Base-by-base conservation (phyloP, 1,140 invertebrate species). In the Ceratina calcarata region DNA sequence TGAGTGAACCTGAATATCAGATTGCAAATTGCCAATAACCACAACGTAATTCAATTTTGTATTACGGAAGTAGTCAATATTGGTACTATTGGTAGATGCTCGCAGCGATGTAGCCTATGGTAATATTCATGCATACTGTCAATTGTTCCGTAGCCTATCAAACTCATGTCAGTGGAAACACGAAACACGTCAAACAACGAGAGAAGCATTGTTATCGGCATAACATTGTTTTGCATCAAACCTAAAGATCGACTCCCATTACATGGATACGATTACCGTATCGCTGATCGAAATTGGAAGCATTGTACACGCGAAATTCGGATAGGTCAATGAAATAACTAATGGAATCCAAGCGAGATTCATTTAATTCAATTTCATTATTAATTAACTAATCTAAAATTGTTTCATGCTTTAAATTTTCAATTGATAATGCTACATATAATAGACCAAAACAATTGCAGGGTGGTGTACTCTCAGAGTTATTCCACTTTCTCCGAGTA, bases 111-210 rank as follows among this genome's bases (percentile, higher is more conserved):
- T 15, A 15, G 22, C 45, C 16, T 55, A 37, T 68, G 58, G 73
- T 37, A 76, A 68, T 55, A 58, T 76, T 67, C 73, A 58, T 76
- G 32, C 64, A 20, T 8, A 32, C 51, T 49, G 32, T 68, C 74
- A 70, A 61, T 60, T 76, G 64, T 77, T 70, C 66, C 16, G 18
- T 27, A 16, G 45, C 32, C 51, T 18, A 61, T 78, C 67, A 70
- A 70, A 51, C 32, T 32, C 66, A n/a, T 27, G 66, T 78, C 57
- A 62, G 20, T 67, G 66, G 74, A 77, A 77, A 32, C 74, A 10
- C 37, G 37, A 45, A 45, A 45, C 37, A 45, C 55, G 37, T 27
- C 37, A 20, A 69, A 69, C 66, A 77, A 60, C 55, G 57, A 69
- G 68, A 27, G 53, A 37, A 12, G 20, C 27, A 27, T 45, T 45